Evolutionary conservation across 92 coral and sea anemone genomes (phyloP).

Genomic region (Galaxea fascicularis): DNA sequence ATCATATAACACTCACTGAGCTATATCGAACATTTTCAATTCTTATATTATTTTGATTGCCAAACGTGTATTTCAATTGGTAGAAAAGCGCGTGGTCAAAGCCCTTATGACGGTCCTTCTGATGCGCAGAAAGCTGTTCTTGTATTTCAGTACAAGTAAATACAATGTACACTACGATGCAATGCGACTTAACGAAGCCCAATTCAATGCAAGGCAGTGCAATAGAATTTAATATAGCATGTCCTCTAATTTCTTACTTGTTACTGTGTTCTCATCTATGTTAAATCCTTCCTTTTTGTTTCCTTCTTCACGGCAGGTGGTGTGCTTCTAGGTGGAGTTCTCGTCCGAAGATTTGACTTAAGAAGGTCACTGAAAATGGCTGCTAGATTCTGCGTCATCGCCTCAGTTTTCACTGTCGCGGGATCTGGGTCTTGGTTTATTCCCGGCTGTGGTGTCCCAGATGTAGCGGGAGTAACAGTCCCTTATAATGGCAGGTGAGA

Average conservation of each 20-base stretch:
- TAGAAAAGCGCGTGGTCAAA: neutral
- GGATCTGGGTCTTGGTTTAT: conserved; percentile 49
- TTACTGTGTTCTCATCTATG: no score
- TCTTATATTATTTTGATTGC: no score
- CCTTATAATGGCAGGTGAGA: conserved; percentile 66
- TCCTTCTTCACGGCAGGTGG: conserved; percentile 60
- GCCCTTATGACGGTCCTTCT: neutral
- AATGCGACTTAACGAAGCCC: no score
- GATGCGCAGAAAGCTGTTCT: neutral
- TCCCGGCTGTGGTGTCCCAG: conserved; percentile 71
- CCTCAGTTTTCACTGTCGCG: conserved; percentile 35
- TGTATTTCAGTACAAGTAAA: neutral
- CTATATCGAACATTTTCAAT: no score
- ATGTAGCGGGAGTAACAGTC: conserved; percentile 64
- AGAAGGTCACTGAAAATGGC: conserved; percentile 78
- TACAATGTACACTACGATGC: no score
- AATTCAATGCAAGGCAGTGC: no score
- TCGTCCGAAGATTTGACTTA: conserved; percentile 77
- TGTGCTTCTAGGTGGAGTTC: conserved; percentile 64
- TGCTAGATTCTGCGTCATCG: conserved; percentile 68
- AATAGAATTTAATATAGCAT: no score
- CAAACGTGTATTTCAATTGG: neutral
- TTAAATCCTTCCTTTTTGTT: neutral
- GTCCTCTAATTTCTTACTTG: no score
- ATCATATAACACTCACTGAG: no score